Base-by-base conservation (phyloP, 2,888 invertebrate species). In the Cryptus armator region DNA sequence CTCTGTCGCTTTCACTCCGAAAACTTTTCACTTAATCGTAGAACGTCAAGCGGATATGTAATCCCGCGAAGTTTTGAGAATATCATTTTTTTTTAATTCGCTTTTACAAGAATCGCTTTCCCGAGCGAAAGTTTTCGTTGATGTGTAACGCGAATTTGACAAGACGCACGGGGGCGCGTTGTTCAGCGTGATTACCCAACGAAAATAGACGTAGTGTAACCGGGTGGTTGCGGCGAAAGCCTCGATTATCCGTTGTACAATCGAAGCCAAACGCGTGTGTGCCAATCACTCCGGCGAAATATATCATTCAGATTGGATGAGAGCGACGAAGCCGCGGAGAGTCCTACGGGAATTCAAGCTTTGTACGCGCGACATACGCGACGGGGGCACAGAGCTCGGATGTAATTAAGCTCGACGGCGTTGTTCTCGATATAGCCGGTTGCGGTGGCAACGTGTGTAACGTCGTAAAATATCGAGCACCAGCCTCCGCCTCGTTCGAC, bases 1-100 rank as follows among this genome's bases (percentile, higher is more conserved):
- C 53, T n/a, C 43, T 7, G 6, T 24, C 19, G 56, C 14, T 62
- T 12, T 24, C 7, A 56, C 7, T 29, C 46, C 10, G 19, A 19
- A 56, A 72, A 72, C 77, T 76, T 76, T 81, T 71, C 56, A 48
- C 70, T 76, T 66, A 53, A 81, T 70, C 19, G 64, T 16, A 66
- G 14, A 46, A 53, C 32, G 24, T 53, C 32, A 43, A 51, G 59
- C 62, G 37, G 16, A 7, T 43, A 37, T 74, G 48, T 43, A 43
- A 56, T 10, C 12, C 24, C 37, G 44, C 62, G 1, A 48, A 70
- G 46, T 82, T 82, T 59, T 16, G n/a, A 56, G 51, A 19, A 19
- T 48, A 29, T 64, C 76, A 64, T 71, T 56, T 19, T 16, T 53
- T 19, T 53, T 53, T 19, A 16, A 16, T 53, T 19, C 9, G 6